phyloP scores from a whole-genome alignment of 2,888 invertebrate species.

The Pyrochroa serraticornis region DNA sequence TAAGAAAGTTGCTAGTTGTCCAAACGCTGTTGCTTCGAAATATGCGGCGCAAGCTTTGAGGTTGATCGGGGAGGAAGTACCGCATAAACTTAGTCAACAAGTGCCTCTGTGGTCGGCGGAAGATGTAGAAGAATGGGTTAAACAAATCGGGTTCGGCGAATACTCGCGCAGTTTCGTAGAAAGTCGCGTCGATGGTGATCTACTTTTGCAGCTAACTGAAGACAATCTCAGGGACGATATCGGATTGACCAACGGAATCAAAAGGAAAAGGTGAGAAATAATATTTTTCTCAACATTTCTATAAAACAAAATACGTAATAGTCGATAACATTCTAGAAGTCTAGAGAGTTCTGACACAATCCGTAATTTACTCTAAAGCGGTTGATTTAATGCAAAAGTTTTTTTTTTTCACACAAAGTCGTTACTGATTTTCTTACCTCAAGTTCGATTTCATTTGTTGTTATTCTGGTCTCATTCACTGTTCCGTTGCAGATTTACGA shows the following conservation, averaged over 20 bases:
- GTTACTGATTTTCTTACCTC: too few relatives aligned
- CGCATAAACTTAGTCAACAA: conserved; percentile 96
- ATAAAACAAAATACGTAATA: too few relatives aligned
- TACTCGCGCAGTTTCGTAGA: conserved; percentile 84
- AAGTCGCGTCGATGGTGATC: conserved; percentile 95
- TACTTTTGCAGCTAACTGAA: conserved; percentile 89
- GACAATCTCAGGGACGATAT: conserved; percentile 93
- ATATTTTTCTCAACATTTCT: too few relatives aligned
- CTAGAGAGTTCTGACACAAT: too few relatives aligned
- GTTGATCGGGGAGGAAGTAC: conserved; percentile 94
- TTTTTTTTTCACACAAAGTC: too few relatives aligned
- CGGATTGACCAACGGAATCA: conserved; percentile 90
- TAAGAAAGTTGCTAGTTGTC: conserved; percentile 95
- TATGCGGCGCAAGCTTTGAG: conserved; percentile 92
- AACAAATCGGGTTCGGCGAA: conserved; percentile 93
- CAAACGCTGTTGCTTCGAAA: conserved; percentile 96
- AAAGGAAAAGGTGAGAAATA: conserved; percentile 77
- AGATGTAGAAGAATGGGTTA: conserved; percentile 98
- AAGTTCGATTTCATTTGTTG: too few relatives aligned
- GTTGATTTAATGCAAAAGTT: too few relatives aligned
- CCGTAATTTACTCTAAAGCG: too few relatives aligned
- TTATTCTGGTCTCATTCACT: background rate
- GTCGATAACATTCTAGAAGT: too few relatives aligned
- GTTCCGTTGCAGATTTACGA: conserved; percentile 72
- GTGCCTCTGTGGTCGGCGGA: conserved; percentile 97